Base-by-base conservation (phyloP, 92 coral and sea anemone species). In the Meandrina meandrites region DNA sequence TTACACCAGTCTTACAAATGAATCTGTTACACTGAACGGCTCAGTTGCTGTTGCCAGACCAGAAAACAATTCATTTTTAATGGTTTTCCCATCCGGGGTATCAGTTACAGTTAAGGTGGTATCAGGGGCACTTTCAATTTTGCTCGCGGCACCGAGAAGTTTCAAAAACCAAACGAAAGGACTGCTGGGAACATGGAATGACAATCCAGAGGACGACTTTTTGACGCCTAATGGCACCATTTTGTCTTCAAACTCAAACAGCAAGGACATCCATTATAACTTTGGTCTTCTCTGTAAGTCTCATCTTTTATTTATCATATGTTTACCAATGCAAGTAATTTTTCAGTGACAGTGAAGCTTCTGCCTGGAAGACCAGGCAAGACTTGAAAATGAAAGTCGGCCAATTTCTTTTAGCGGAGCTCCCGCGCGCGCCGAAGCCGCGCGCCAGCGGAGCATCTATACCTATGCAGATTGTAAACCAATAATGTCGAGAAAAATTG, bases 31-130 rank as follows among this genome's bases (percentile, higher is more conserved):
- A n/a, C 78, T 85, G 21, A 47, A 85, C n/a, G 86, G 85, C 19
- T 85, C 89, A 10, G 86, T 90, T 17, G n/a, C 81, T 30, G 70
- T 90, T 8, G 75, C 89, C 24, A 57, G 66, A 30, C 92, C 92
- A 5, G 48, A 90, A 27, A 70, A 62, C 68, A 75, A 80, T 57
- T 85, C 68, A 34, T 73, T 90, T 21, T 58, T 57, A 48, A 73
- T 86, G 37, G 78, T 21, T n/a, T 68, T 68, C 40, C 80, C 86
- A 45, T 70, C 80, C 4, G 86, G 86, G 5, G 17, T 73, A 32
- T 68, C 79, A 14, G 45, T 70, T 18, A 70, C 75, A 70, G 75
- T 35, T 11, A 32, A 31, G 21, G 75, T 18, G 36, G 42, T 70
- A 31, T 32, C 40, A 28, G 75, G 75, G 19, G 40, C 75, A 32